Conservation (phyloP, 2,888 invertebrate genomes). For the Epirrita christyi region DNA sequence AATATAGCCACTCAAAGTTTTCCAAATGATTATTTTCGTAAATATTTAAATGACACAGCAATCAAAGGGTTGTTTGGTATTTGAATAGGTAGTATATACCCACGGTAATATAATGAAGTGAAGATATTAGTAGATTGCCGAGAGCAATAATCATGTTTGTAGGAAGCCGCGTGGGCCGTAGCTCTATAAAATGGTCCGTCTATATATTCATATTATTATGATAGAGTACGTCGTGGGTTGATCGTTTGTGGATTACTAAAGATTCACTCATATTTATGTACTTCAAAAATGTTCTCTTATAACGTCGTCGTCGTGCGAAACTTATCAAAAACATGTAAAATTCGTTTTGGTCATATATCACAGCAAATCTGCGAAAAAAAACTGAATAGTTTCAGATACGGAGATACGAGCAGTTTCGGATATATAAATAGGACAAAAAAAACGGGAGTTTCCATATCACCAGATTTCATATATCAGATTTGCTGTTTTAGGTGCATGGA, state of each 20-base stretch:
- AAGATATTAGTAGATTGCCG: neutral
- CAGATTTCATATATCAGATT: too few species aligned
- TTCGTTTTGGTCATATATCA: neutral
- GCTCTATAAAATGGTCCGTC: conserved; percentile 54
- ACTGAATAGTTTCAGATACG: too few species aligned
- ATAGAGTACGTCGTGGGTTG: neutral
- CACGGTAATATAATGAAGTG: neutral
- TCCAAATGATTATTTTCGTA: too few species aligned
- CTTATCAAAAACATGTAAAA: neutral
- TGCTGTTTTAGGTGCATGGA: too few species aligned
- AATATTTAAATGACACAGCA: too few species aligned
- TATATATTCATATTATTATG: neutral
- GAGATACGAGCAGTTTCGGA: too few species aligned
- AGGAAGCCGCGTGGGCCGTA: conserved; percentile 52
- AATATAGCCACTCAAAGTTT: too few species aligned
- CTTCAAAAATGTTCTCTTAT: neutral
- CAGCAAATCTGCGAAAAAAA: too few species aligned
- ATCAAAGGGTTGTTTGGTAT: too few species aligned
- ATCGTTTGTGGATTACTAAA: neutral
- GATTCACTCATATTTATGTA: neutral
- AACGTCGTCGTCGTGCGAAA: neutral
- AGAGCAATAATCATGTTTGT: conserved; percentile 2
- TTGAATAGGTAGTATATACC: neutral
- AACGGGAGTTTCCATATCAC: too few species aligned
- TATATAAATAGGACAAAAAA: too few species aligned